Base-by-base conservation (phyloP, 2,797 vertebrate genomes). In the Parambassis ranga region DNA sequence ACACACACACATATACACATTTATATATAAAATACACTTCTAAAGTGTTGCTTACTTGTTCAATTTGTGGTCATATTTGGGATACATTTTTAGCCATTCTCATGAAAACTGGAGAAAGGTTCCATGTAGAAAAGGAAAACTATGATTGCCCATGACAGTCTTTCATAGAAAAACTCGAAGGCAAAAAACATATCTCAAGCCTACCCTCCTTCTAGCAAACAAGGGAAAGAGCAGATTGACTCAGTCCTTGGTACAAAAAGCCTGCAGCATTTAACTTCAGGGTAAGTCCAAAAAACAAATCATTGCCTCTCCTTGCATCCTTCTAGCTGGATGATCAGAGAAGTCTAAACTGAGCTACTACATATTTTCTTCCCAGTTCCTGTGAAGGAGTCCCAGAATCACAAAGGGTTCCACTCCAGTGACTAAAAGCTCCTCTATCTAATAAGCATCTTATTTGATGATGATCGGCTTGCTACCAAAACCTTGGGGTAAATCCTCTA, bases 141-240 rank as follows among this genome's bases (percentile, higher is more conserved):
- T 72, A 84, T 81, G 68, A 84, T 78, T 30, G 70, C 86, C 83
- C 70, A 64, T 83, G 77, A 67, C 62, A 81, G 90, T 88, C 92
- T 93, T 93, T 93, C 92, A 93, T 90, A 90, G 92, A 93, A 93
- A 93, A 91, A 92, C 91, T 65, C 36, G 75, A 89, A 92, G 90
- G 91, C 88, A 85, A 89, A n/a, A 86, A 71, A 64, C 3, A 3
- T 18, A 82, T 87, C 79, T 78, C 49, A 84, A 79, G 79, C 82
- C 77, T 62, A 84, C 81, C 70, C 84, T 82, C 80, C 75, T 80
- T 90, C 78, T 68, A 75, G 65, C 75, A 70, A 83, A 76, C 65
- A 66, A 79, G 56, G 73, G 69, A 63, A 79, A 48, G 57, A 79
- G 65, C 41, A 77, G 39, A 69, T 65, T 62, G 42, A 46, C 65